These are phyloP conservation scores for Aphis gossypii DNA, from an alignment of 1,140 invertebrate genomes.

Conservation along the genomic window DNA sequence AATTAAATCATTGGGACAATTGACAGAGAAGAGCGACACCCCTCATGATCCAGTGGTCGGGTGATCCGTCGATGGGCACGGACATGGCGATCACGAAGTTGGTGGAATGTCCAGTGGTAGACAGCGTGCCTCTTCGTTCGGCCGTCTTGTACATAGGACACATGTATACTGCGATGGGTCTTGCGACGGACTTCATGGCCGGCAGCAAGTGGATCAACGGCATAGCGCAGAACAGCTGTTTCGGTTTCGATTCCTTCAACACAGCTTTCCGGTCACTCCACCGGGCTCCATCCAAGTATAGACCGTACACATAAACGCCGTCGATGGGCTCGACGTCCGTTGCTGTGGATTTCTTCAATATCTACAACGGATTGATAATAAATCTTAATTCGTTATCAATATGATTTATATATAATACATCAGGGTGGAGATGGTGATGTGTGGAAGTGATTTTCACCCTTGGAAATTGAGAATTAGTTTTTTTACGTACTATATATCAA, in stretches of 20 bases:
- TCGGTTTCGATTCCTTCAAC: constrained; percentile 77
- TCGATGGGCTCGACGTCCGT: constrained; percentile 68
- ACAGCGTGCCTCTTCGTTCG: constrained; percentile 80
- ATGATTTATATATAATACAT: too few relatives aligned
- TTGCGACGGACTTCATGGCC: constrained; percentile 26
- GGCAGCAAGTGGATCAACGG: constrained; percentile 76
- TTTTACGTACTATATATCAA: neutral
- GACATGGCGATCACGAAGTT: constrained; percentile 86
- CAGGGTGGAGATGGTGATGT: neutral
- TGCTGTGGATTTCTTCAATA: neutral
- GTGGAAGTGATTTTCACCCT: neutral
- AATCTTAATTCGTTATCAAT: neutral
- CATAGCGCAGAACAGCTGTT: constrained; percentile 81
- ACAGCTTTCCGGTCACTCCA: constrained; percentile 73
- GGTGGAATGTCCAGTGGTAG: constrained; percentile 90
- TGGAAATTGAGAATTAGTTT: neutral
- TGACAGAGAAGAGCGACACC: constrained; percentile 87
- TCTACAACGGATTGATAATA: neutral
- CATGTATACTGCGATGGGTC: constrained; percentile 69
- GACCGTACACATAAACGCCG: constrained; percentile 83
- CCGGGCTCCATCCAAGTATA: constrained; percentile 84
- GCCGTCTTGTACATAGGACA: constrained; percentile 90
- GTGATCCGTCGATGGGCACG: constrained; percentile 73
- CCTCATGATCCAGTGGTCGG: constrained; percentile 86
- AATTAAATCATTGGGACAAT: constrained; percentile 71